Conservation (phyloP, 2,888 invertebrate species). For the Epinotia brunnichana region DNA sequence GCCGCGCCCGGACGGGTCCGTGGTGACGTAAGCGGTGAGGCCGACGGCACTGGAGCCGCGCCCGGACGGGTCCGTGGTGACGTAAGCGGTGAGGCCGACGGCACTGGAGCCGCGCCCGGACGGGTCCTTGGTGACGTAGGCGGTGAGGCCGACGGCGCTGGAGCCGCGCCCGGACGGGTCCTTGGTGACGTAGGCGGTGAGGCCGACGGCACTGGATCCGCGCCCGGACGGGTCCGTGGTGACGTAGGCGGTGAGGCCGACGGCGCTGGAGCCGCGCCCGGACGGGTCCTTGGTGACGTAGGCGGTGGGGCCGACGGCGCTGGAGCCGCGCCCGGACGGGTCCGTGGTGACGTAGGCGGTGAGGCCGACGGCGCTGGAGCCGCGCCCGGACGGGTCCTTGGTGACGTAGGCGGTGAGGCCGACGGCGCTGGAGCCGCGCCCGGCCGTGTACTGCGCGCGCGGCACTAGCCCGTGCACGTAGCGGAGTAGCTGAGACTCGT, state of each 20-base stretch:
- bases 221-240: too few species aligned
- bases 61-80: conserved; percentile 99
- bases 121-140: too few species aligned
- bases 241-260: conserved; percentile 98
- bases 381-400: conserved; percentile 98
- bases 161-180: too few species aligned
- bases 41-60: conserved; percentile 99
- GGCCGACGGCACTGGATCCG: too few species aligned
- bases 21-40: conserved; percentile 98
- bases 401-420: conserved; percentile 99
- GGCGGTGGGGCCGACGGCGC: conserved; percentile 98
- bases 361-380: conserved; percentile 98
- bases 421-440: conserved; percentile 98
- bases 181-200: too few species aligned
- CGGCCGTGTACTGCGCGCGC: conserved; percentile 98
- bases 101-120: conserved; percentile 86
- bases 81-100: too few species aligned
- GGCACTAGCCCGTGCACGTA: conserved; percentile 98
- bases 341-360: conserved; percentile 99
- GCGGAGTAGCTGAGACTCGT: conserved; percentile 94
- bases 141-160: too few species aligned
- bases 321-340: conserved; percentile 99
- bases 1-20: conserved; percentile 99
- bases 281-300: conserved; percentile 99
- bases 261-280: conserved; percentile 99